Evolutionary conservation across 2,888 invertebrate genomes (phyloP).

Genomic region (Pandemis cinnamomeana): DNA sequence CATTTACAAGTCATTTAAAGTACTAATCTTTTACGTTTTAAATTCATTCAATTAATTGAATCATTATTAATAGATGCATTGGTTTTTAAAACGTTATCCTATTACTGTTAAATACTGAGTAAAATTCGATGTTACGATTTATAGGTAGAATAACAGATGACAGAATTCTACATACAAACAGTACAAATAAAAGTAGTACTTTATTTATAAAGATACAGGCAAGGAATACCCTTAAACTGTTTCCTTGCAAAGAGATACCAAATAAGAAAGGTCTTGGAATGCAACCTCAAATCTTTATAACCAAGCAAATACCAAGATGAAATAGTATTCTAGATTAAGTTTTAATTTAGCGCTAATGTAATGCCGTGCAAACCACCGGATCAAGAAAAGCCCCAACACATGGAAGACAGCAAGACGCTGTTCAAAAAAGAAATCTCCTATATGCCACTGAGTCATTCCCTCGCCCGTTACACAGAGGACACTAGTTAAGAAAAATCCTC

Average conservation of each 20-base stretch:
- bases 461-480: not conserved
- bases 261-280: not conserved
- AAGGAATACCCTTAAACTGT: not conserved
- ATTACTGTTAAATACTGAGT: not conserved
- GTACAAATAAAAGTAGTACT: not conserved
- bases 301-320: not conserved
- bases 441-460: not conserved
- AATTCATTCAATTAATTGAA: not conserved
- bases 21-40: not conserved
- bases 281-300: not conserved
- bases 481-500: not conserved
- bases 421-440: not conserved
- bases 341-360: not conserved
- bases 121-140: conserved; percentile 3
- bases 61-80: not conserved
- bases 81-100: not conserved
- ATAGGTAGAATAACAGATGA: not conserved
- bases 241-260: not conserved
- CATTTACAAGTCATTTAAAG: not conserved
- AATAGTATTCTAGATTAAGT: not conserved
- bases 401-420: not conserved
- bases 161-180: conserved; percentile 4
- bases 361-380: not conserved
- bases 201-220: not conserved
- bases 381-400: not conserved